Conservation (phyloP, 1,140 invertebrate genomes). For the Eulimnadia texana region DNA sequence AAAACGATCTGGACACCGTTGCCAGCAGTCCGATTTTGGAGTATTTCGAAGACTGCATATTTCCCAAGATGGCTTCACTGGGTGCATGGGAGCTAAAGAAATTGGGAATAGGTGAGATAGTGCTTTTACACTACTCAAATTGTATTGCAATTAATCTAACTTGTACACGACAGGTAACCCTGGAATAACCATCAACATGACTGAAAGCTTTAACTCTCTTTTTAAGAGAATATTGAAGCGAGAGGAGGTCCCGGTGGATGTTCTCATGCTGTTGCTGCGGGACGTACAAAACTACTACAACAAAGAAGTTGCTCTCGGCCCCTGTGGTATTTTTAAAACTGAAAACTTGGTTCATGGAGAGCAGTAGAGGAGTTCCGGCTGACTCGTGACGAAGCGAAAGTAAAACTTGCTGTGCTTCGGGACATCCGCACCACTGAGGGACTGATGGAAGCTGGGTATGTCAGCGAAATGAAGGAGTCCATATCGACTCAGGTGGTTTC, state of each 20-base stretch:
- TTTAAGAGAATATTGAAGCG: neutral
- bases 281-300: neutral
- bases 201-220: neutral
- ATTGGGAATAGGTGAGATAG: neutral
- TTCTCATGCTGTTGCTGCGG: neutral
- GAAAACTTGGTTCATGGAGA: neutral
- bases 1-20: neutral
- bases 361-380: neutral
- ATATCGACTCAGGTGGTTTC: neutral
- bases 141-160: neutral
- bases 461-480: neutral
- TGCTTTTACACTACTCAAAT: neutral
- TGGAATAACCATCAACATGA: neutral
- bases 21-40: neutral
- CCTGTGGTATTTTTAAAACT: neutral
- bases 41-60: neutral
- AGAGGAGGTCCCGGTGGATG: neutral
- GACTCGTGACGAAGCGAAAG: neutral
- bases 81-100: neutral
- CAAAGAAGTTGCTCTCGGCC: neutral
- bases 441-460: neutral
- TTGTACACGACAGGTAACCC: neutral
- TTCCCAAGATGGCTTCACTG: neutral
- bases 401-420: neutral
- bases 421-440: neutral